These are phyloP conservation scores for Paracentrotus lividus DNA, from an alignment of 53 echinoderm and acorn worm species.

Conservation along the genomic window DNA sequence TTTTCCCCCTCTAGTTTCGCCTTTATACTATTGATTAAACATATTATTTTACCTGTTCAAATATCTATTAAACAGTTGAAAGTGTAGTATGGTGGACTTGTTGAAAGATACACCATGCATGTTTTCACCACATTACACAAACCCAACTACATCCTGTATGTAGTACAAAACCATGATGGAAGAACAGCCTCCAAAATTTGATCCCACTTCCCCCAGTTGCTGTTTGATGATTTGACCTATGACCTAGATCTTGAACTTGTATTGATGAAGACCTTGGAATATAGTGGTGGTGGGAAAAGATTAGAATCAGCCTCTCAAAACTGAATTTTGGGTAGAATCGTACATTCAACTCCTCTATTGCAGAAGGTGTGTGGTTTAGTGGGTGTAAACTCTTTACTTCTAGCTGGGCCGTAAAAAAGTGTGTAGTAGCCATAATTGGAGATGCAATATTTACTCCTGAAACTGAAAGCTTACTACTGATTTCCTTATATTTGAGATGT, in stretches of 20 bases:
- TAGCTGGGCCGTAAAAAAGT: too few species aligned
- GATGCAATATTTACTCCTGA: too few species aligned
- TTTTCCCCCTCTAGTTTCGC: too few species aligned
- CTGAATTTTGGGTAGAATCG: not conserved
- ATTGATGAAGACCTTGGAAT: not conserved
- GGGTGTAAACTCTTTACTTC: too few species aligned
- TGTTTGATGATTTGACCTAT: conserved; percentile 53
- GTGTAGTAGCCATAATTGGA: too few species aligned
- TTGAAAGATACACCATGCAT: not conserved
- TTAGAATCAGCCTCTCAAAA: not conserved
- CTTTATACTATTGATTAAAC: too few species aligned
- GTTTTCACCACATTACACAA: not conserved
- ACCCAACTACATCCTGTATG: conserved; percentile 26
- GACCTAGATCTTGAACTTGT: conserved; percentile 64
- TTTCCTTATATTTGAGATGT: too few species aligned
- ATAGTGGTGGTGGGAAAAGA: not conserved
- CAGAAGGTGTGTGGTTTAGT: not conserved
- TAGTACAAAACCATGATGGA: not conserved
- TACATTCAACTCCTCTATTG: too few species aligned
- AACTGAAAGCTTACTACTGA: too few species aligned
- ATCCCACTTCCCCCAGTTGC: conserved; percentile 40
- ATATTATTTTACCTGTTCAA: too few species aligned
- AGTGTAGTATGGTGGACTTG: too few species aligned
- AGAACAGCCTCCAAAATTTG: conserved; percentile 17
- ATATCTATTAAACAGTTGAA: too few species aligned